Evolutionary conservation across 2,888 invertebrate species (phyloP).

Genomic region (Noctua janthe): DNA sequence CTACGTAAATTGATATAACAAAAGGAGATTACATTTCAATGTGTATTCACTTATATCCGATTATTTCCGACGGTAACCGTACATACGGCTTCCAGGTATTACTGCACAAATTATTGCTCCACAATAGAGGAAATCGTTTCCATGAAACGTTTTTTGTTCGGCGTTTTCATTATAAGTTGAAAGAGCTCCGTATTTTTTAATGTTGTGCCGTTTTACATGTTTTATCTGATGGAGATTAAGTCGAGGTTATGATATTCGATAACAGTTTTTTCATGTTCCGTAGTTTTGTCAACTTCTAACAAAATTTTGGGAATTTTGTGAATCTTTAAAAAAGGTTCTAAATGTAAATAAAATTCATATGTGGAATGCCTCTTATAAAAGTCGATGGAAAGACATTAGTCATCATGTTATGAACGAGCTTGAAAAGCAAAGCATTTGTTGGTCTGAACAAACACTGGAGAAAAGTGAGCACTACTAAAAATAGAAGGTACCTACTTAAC

Average conservation of each 20-base stretch:
- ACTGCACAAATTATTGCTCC: conserved; percentile 31
- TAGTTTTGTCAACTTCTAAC: not conserved
- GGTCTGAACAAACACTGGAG: not conserved
- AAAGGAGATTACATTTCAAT: conserved; percentile 42
- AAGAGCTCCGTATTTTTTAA: conserved; percentile 7
- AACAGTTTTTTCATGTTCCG: not conserved
- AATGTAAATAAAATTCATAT: not conserved
- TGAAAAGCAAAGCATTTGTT: not conserved
- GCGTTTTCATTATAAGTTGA: conserved; percentile 38
- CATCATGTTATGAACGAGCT: not conserved
- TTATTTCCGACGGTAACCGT: conserved; percentile 35
- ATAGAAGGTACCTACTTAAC: not conserved
- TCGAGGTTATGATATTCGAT: not conserved
- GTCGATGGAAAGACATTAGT: not conserved
- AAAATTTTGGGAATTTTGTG: not conserved
- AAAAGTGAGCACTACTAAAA: conserved; percentile 4
- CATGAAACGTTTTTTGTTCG: conserved; percentile 42
- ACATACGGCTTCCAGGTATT: conserved; percentile 54
- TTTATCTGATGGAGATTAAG: not conserved
- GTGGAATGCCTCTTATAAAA: not conserved
- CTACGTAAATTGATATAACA: conserved; percentile 23
- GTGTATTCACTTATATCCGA: conserved; percentile 47
- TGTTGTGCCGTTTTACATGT: not conserved
- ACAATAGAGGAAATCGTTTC: conserved; percentile 53
- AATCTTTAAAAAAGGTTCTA: not conserved